A percentile compares a stretch with the other conserved stretches of the same genome.
Conservation (phyloP, 1,140 invertebrate species). For the Heliothis virescens region DNA sequence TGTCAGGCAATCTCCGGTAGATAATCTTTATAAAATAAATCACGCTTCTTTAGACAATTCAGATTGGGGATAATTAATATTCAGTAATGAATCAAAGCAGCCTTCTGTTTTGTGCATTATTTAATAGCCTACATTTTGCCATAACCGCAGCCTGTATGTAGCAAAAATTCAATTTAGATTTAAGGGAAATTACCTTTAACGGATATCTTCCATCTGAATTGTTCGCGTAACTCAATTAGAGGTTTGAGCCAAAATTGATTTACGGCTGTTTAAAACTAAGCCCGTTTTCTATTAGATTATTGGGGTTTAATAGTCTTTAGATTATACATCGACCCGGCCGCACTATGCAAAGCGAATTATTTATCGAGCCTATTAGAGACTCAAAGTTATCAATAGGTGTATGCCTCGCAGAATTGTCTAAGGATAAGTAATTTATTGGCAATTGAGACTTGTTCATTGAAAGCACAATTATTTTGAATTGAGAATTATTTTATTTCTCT, state of each 20-base stretch:
- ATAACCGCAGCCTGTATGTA: background rate
- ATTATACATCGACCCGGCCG: slow-evolving; percentile 46
- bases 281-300: slow-evolving; percentile 62
- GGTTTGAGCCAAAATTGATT: slow-evolving; percentile 65
- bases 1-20: slow-evolving; percentile 6
- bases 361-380: slow-evolving; percentile 50
- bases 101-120: slow-evolving; percentile 45
- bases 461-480: background rate
- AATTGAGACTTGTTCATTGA: slow-evolving; percentile 10
- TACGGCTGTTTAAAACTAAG: slow-evolving; percentile 66
- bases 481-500: slow-evolving; percentile 3
- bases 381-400: slow-evolving; percentile 34
- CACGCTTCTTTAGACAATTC: slow-evolving; percentile 28
- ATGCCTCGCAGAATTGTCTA: slow-evolving; percentile 11
- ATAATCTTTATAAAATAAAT: slow-evolving; percentile 48
- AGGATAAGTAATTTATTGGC: slow-evolving; percentile 5
- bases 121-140: slow-evolving; percentile 24
- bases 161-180: slow-evolving; percentile 46
- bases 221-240: slow-evolving; percentile 55
- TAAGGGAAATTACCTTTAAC: slow-evolving; percentile 49
- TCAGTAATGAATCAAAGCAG: slow-evolving; percentile 54
- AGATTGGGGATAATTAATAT: slow-evolving; percentile 53
- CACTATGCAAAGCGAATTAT: slow-evolving; percentile 52
- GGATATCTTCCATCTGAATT: slow-evolving; percentile 57
- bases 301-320: slow-evolving; percentile 58